phyloP scores from a whole-genome alignment of 2,113 vertebrate species.

The Sula dactylatra region DNA sequence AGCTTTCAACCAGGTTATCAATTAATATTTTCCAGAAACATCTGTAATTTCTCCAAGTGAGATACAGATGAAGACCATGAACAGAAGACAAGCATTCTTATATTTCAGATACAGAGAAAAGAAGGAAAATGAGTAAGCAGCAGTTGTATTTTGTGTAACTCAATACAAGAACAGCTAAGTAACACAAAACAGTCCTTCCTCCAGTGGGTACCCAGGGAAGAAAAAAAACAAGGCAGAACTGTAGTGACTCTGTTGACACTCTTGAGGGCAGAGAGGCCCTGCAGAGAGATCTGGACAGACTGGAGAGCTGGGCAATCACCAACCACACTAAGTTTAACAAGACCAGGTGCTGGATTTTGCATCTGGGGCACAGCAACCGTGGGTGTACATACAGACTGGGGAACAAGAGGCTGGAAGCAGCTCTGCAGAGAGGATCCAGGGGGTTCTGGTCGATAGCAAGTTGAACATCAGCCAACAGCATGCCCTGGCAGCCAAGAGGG shows the following conservation, averaged over 20 bases:
- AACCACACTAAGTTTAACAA: too few relatives aligned
- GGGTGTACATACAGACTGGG: too few relatives aligned
- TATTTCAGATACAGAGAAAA: background rate
- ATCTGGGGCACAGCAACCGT: too few relatives aligned
- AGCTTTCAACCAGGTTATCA: background rate
- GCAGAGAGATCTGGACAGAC: too few relatives aligned
- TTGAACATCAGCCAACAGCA: too few relatives aligned
- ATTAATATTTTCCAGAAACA: background rate
- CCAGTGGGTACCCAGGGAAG: background rate
- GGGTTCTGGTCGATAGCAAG: too few relatives aligned
- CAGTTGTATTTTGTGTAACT: background rate
- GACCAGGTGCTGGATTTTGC: too few relatives aligned
- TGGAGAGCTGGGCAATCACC: too few relatives aligned
- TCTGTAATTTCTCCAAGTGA: background rate
- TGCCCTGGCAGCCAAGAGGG: too few relatives aligned
- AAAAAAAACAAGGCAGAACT: background rate
- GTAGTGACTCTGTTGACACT: accelerated
- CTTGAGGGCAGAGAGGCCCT: too few relatives aligned
- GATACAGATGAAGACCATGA: background rate
- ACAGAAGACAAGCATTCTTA: background rate
- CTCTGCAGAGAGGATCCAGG: too few relatives aligned
- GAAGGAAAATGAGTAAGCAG: background rate
- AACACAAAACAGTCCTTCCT: background rate
- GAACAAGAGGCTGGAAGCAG: too few relatives aligned
- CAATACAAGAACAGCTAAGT: background rate